Evolutionary conservation across 2,888 invertebrate species (phyloP), one percentile per base, ranked within the genome.

Genomic region (Drosophila prolongata): DNA sequence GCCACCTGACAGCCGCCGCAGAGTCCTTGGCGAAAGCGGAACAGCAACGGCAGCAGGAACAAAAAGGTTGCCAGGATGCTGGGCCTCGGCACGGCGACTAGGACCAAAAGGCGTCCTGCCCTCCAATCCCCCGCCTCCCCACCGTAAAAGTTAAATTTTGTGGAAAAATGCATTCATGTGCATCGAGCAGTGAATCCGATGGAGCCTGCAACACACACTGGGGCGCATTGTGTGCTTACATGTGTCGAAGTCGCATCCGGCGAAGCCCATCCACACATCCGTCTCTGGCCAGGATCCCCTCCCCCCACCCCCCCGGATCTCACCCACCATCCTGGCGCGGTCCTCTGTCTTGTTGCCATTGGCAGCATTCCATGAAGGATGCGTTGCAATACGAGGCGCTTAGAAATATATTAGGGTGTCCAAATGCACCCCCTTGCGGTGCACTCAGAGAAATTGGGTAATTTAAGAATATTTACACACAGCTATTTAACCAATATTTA

Each of bases 81-180:
- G 30, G 30, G 30, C 56, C 53, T 11, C 34, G 57, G 65, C 24
- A 60, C 49, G 57, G 42, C 58, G 53, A 60, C 59, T 49, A 58
- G 14, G 62, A 55, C 74, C 75, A 64, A 69, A 46, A n/a, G 50
- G 40, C 50, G 43, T 27, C 40, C 30, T 30, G 8, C 30, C 6
- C 4, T 24, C 27, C 27, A 1, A 1, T 16, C 27, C 6, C 3
- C 27, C 27, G 6, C 8, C 30, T 8, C 62, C 50, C 46, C 73
- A 53, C 70, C 77, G 64, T 77, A 75, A 74, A 80, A 80, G 81
- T 88, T 87, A 87, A 89, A 86, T 89, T 81, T 78, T 87, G 89
- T 76, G 87, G 86, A 88, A 89, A 82, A 80, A 80, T 77, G 78
- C 82, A 86, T 84, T 89, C 89, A 84, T 88, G 87, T 84, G 86